Evolutionary conservation across 2,113 vertebrate species (phyloP).

Genomic region (Scytalopus superciliaris): DNA sequence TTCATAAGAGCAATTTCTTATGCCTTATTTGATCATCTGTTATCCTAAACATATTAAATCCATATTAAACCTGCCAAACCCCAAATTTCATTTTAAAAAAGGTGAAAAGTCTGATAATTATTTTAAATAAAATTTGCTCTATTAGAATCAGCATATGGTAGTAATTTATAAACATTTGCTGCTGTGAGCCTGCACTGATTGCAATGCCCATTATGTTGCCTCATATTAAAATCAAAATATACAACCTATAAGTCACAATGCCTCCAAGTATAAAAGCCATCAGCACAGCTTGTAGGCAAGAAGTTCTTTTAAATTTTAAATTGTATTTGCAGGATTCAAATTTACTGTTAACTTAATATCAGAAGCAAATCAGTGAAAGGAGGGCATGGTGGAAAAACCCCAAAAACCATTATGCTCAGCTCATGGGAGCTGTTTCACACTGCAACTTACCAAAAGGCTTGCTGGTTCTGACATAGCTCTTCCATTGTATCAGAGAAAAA

Average conservation of each 20-base stretch:
- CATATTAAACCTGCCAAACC: neutral
- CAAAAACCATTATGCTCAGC: neutral
- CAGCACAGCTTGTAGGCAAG: neutral
- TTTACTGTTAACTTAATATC: neutral
- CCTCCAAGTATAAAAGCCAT: neutral
- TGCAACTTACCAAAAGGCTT: neutral
- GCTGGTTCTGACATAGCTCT: neutral
- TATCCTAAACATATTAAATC: neutral
- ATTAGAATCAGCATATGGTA: constrained; percentile 9
- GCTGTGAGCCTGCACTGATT: neutral
- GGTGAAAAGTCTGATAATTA: constrained; percentile 16
- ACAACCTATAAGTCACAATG: neutral
- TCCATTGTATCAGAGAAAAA: neutral
- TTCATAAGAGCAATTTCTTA: constrained; percentile 11
- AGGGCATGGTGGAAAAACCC: neutral
- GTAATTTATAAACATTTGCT: constrained; percentile 21
- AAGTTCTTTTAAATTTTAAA: neutral
- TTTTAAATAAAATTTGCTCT: constrained; percentile 27
- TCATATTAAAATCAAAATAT: constrained; percentile 10
- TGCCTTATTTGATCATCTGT: constrained; percentile 24
- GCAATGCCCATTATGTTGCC: neutral
- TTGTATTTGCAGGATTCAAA: neutral
- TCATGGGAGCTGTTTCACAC: neutral
- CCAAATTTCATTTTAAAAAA: constrained; percentile 21
- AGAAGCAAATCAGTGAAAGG: neutral